A percentile compares a stretch with the other conserved stretches of the same genome.
Conservation (phyloP, 1,140 invertebrate genomes). For the Chlorops oryzae region DNA sequence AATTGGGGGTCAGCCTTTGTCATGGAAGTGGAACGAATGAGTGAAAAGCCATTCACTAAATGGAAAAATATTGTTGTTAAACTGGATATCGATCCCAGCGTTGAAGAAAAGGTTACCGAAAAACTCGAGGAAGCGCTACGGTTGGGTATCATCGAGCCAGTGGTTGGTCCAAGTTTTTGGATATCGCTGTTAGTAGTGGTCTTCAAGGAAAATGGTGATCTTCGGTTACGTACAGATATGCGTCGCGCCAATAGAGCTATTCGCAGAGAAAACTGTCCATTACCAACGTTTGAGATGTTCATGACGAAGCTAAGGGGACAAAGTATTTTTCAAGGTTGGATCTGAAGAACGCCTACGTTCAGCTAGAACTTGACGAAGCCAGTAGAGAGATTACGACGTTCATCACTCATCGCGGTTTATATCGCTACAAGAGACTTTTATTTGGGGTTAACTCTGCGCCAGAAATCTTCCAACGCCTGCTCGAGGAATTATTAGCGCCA, state of each 20-base stretch:
- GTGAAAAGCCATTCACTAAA: too few species aligned
- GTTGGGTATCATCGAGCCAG: constrained; percentile 17
- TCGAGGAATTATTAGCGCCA: neutral
- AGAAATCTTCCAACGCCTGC: neutral
- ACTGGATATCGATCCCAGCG: too few species aligned
- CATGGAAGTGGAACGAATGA: too few species aligned
- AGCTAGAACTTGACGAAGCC: constrained; percentile 28
- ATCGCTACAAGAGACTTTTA: too few species aligned
- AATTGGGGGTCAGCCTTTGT: too few species aligned
- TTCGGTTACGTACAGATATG: constrained; percentile 15
- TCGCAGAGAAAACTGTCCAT: constrained; percentile 15
- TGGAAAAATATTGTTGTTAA: too few species aligned
- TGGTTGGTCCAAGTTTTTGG: constrained; percentile 8
- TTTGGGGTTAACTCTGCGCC: neutral
- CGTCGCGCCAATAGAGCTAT: constrained; percentile 18
- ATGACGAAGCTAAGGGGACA: constrained; percentile 6
- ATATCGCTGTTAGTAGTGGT: constrained; percentile 5
- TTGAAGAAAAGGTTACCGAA: constrained; percentile 10
- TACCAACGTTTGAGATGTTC: constrained; percentile 16
- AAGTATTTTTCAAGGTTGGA: constrained; percentile 27
- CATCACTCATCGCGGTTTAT: constrained; percentile 15
- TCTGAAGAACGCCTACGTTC: constrained; percentile 24
- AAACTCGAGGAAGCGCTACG: constrained; percentile 16
- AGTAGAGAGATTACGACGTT: constrained; percentile 21
- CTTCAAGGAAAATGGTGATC: constrained; percentile 2